These are phyloP conservation scores for Hofmannophila pseudospretella DNA, from an alignment of 2,888 invertebrate species.

Conservation along the genomic window DNA sequence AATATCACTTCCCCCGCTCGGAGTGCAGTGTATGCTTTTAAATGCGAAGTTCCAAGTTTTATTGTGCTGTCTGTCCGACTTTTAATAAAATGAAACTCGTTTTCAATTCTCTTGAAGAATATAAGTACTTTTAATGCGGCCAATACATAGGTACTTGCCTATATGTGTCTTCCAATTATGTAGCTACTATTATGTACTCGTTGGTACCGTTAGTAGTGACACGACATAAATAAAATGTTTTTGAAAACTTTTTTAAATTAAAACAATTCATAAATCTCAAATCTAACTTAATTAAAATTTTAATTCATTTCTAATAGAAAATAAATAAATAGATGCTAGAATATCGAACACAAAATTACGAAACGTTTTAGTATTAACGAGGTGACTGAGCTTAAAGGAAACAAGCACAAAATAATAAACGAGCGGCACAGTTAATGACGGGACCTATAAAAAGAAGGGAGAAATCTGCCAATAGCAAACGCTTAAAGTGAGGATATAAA, in stretches of 20 bases:
- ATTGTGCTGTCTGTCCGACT: conserved; percentile 18
- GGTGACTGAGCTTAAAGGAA: conserved; percentile 35
- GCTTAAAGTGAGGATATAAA: conserved; percentile 71
- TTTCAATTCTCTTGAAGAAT: background rate
- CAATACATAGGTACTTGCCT: too few species aligned
- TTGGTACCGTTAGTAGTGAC: too few species aligned
- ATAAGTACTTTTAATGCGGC: background rate
- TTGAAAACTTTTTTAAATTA: too few species aligned
- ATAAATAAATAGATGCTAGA: too few species aligned
- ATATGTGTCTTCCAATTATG: too few species aligned
- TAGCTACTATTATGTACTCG: too few species aligned
- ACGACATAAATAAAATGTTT: too few species aligned
- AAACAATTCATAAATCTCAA: too few species aligned
- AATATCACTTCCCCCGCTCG: conserved; percentile 46
- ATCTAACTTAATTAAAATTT: too few species aligned
- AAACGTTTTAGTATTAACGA: conserved; percentile 29
- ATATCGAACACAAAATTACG: too few species aligned
- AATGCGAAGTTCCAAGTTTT: conserved; percentile 35
- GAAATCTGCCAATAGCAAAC: conserved; percentile 73
- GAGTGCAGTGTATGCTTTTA: conserved; percentile 30
- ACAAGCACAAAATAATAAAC: conserved; percentile 56
- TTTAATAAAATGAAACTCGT: conserved; percentile 11
- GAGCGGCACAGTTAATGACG: conserved; percentile 64
- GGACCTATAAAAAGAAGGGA: conserved; percentile 58
- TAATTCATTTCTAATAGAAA: too few species aligned